A percentile compares a stretch with the other conserved stretches of the same genome.
Evolutionary conservation across 2,113 vertebrate genomes (phyloP).

Genomic region (Thymallus thymallus): DNA sequence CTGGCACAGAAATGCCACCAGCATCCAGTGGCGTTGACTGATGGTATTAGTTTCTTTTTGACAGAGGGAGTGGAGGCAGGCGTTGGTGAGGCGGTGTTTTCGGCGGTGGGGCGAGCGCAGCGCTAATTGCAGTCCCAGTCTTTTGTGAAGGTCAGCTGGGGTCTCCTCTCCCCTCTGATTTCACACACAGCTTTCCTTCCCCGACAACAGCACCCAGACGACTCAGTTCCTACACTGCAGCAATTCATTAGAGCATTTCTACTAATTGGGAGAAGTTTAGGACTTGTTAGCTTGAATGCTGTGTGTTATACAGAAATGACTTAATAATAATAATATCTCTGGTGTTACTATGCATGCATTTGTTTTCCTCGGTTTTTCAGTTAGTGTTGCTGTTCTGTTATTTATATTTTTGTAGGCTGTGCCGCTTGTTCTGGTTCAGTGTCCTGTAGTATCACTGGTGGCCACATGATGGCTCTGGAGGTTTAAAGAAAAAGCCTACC

Average conservation of each 20-base stretch:
- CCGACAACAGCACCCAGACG: constrained; percentile 41
- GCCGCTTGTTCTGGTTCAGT: not conserved
- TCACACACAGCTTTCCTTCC: constrained; percentile 16
- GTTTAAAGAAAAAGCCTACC: constrained; percentile 58
- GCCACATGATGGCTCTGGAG: constrained; percentile 81
- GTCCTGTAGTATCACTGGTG: constrained; percentile 9
- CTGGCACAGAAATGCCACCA: constrained; percentile 63
- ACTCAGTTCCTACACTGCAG: constrained; percentile 25
- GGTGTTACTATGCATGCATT: constrained; percentile 20
- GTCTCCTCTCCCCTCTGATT: constrained; percentile 33
- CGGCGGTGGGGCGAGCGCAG: constrained; percentile 54
- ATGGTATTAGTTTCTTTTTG: constrained; percentile 62
- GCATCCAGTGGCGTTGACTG: constrained; percentile 53
- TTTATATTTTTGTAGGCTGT: constrained; percentile 21
- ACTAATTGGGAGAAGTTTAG: constrained; percentile 60
- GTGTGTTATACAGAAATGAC: not conserved
- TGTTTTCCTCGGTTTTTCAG: constrained; percentile 23
- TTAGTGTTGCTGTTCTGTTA: constrained; percentile 20
- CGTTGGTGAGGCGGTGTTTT: constrained; percentile 36
- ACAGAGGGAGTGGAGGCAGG: constrained; percentile 41
- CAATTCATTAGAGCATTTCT: constrained; percentile 46
- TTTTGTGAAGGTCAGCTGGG: constrained; percentile 68
- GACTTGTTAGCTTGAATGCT: constrained; percentile 39
- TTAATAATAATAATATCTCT: constrained; percentile 52
- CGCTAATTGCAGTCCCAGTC: constrained; percentile 67